Evolutionary conservation across 2,113 vertebrate species (phyloP).

Genomic region (Ochotona princeps): DNA sequence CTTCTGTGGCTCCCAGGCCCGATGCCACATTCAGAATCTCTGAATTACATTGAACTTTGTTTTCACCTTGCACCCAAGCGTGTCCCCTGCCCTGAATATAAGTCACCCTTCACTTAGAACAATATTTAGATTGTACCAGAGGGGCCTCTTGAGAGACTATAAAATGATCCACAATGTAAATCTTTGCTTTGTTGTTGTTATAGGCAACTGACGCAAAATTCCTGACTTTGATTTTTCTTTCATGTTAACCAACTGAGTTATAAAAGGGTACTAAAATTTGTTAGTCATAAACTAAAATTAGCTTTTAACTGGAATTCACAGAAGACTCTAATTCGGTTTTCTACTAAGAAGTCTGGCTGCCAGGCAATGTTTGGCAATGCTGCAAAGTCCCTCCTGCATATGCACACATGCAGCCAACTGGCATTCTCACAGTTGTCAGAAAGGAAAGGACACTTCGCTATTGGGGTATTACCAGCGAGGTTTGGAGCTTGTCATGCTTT

Average conservation of each 20-base stretch:
- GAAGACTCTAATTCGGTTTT: slow-evolving; percentile 78
- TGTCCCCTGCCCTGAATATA: background rate
- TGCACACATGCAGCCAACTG: slow-evolving; percentile 58
- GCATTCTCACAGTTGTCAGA: slow-evolving; percentile 59
- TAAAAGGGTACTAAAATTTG: slow-evolving; percentile 79
- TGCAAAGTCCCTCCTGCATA: slow-evolving; percentile 64
- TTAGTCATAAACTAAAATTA: slow-evolving; percentile 83
- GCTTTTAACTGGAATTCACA: slow-evolving; percentile 77
- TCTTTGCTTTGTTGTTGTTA: slow-evolving; percentile 55
- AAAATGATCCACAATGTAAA: slow-evolving; percentile 54
- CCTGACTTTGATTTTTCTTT: slow-evolving; percentile 60
- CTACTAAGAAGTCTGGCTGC: slow-evolving; percentile 76
- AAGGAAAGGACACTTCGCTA: slow-evolving; percentile 73
- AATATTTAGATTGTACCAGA: slow-evolving; percentile 20
- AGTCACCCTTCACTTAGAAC: slow-evolving; percentile 11
- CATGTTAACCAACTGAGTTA: slow-evolving; percentile 76
- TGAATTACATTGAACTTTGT: background rate
- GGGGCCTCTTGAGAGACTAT: slow-evolving; percentile 36
- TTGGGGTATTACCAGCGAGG: slow-evolving; percentile 54
- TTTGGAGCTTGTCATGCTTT: slow-evolving; percentile 74
- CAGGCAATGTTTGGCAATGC: slow-evolving; percentile 72
- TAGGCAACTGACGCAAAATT: slow-evolving; percentile 59
- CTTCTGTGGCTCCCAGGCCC: background rate
- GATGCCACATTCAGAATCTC: slow-evolving; percentile 33
- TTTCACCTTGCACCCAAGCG: background rate